Evolutionary conservation across 2,113 vertebrate species (phyloP), one percentile per base, ranked within the genome.

Genomic region (Dissostichus mawsoni): DNA sequence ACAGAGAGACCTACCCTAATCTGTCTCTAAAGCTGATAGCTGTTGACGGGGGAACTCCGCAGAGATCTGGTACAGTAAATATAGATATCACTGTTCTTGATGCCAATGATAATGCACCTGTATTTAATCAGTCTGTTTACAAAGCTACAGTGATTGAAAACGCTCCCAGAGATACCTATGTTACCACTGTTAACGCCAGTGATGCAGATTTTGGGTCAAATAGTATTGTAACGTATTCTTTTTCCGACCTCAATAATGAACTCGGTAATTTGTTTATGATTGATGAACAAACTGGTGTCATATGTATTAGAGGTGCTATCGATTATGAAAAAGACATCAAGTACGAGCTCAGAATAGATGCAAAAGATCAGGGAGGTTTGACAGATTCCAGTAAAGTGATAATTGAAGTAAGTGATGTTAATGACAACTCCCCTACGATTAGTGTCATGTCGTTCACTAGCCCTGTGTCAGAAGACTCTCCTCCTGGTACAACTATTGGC

Each of bases 341-440:
- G 20, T 92, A 82, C 17, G 91, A 94, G 18, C 48, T 94, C 0
- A 89, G 86, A 16, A 63, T 94, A 0, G 83, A 87, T 1, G 93
- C 91, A 0, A 94, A 23, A 11, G 93, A 94, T 56, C 82, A 59
- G 0, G 93, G 92, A 0, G 93, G 92, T 0, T 0, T 93, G 0
- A 91, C 8, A 0, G 91, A 82, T 0, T 62, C 87, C 0, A 87
- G 90, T 66, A 91, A 92, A 51, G 50, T 94, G 0, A 62, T 91
- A 11, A 29, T 94, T 18, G 93, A 94, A 4, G 67, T 94, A 0
- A 1, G 1, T 11, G 93, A 94, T 10, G 14, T 92, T 0, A 94
- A 94, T 47, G 93, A 94, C 23, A 94, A 94, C 44, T 48, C 4
- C 0, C 93, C 93, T 0, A 16, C 67, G 1, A 91, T 94, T 3